These are phyloP conservation scores for Plodia interpunctella DNA, from an alignment of 1,140 invertebrate genomes.

Conservation along the genomic window DNA sequence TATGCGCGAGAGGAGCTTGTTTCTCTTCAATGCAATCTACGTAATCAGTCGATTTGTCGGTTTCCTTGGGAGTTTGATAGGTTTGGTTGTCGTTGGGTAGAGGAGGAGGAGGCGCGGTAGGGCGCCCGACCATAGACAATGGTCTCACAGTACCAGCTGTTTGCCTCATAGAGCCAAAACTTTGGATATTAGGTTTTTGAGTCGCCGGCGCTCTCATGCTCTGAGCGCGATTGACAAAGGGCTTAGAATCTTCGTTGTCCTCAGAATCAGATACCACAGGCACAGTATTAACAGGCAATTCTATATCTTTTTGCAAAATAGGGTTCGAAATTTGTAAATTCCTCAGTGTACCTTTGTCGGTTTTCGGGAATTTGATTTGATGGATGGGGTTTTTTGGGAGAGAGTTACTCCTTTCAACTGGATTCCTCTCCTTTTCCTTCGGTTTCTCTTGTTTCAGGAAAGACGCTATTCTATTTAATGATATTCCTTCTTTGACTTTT, in stretches of 20 bases:
- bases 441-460: slow-evolving; percentile 83
- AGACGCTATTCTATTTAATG: slow-evolving; percentile 86
- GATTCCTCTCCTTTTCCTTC: slow-evolving; percentile 77
- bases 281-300: slow-evolving; percentile 77
- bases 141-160: slow-evolving; percentile 80
- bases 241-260: slow-evolving; percentile 68
- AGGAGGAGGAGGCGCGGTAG: slow-evolving; percentile 82
- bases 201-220: slow-evolving; percentile 82
- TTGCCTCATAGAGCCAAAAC: slow-evolving; percentile 88
- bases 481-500: slow-evolving; percentile 78
- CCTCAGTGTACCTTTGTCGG: slow-evolving; percentile 83
- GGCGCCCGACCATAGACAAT: slow-evolving; percentile 80
- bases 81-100: slow-evolving; percentile 66
- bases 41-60: slow-evolving; percentile 77
- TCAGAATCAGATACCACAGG: slow-evolving; percentile 77
- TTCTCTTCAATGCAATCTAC: slow-evolving; percentile 87
- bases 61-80: slow-evolving; percentile 73
- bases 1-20: slow-evolving; percentile 78
- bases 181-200: slow-evolving; percentile 80
- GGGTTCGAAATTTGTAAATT: slow-evolving; percentile 89
- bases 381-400: slow-evolving; percentile 78
- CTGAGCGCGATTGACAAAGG: slow-evolving; percentile 83
- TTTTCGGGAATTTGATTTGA: slow-evolving; percentile 80
- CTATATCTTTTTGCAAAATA: slow-evolving; percentile 83
- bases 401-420: slow-evolving; percentile 78